These are phyloP conservation scores for Zootoca vivipara DNA, from an alignment of 2,113 vertebrate genomes.

Conservation along the genomic window DNA sequence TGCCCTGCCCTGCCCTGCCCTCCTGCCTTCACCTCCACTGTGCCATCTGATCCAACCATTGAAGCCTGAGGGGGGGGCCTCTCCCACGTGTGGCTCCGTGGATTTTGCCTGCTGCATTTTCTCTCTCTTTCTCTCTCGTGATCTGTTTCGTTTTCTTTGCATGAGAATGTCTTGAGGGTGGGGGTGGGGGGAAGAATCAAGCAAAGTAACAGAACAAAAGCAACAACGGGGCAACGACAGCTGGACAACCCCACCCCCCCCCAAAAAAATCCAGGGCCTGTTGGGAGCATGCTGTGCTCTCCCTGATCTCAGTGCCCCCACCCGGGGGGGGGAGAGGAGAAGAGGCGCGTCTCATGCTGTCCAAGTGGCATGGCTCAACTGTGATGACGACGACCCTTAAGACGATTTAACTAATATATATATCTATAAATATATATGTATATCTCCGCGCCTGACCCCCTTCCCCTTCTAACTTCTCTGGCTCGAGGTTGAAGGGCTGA, in stretches of 20 bases:
- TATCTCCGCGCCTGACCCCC: neutral
- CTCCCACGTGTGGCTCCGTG: neutral
- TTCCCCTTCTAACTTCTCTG: neutral
- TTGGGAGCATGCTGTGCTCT: conserved; percentile 70
- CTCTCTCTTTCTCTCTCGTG: conserved; percentile 19
- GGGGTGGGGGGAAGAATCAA: neutral
- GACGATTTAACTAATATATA: neutral
- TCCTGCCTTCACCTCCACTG: neutral
- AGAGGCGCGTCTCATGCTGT: neutral
- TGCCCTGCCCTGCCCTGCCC: neutral
- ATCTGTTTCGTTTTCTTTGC: conserved; percentile 41
- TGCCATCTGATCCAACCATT: neutral
- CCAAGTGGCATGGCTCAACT: conserved; percentile 73
- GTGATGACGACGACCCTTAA: conserved; percentile 32
- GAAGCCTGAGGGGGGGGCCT: neutral
- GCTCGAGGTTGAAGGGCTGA: neutral
- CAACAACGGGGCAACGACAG: no score
- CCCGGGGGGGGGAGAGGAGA: neutral
- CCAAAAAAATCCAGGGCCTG: neutral
- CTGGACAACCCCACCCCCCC: neutral
- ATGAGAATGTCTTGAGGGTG: conserved; percentile 25
- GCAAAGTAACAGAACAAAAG: neutral
- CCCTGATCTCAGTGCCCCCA: conserved; percentile 51
- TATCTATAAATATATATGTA: no score
- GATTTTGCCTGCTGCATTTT: conserved; percentile 38